These are phyloP conservation scores for Andrena minutula DNA, from an alignment of 2,888 invertebrate genomes.

Conservation along the genomic window DNA sequence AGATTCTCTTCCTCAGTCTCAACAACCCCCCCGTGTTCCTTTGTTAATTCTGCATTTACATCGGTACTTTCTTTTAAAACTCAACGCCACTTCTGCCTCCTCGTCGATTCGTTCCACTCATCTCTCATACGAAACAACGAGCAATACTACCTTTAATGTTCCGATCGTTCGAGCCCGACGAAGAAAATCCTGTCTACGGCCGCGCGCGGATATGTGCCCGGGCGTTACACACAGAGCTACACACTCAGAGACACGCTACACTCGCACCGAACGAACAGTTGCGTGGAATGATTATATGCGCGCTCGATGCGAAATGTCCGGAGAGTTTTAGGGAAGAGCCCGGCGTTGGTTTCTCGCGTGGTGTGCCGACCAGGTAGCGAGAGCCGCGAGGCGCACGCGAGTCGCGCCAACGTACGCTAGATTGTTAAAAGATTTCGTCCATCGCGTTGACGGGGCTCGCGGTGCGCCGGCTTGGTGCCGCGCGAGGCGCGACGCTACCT, in stretches of 20 bases:
- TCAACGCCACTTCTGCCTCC: not conserved
- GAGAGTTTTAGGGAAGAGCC: slow-evolving; percentile 14
- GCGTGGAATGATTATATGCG: slow-evolving; percentile 32
- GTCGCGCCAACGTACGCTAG: slow-evolving; percentile 57
- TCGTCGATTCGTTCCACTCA: slow-evolving; percentile 12
- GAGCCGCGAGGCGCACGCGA: slow-evolving; percentile 37
- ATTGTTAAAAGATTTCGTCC: slow-evolving; percentile 73
- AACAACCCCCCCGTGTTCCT: not conserved
- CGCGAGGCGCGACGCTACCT: slow-evolving; percentile 19
- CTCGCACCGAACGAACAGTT: slow-evolving; percentile 21
- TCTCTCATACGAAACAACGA: slow-evolving; percentile 74
- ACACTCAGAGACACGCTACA: slow-evolving; percentile 17
- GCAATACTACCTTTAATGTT: slow-evolving; percentile 78
- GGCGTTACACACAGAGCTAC: not conserved
- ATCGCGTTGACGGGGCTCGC: slow-evolving; percentile 58
- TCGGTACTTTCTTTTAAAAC: not conserved
- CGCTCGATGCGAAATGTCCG: slow-evolving; percentile 22
- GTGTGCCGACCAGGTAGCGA: slow-evolving; percentile 38
- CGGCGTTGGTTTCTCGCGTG: slow-evolving; percentile 57
- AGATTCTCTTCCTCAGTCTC: slow-evolving; percentile 1
- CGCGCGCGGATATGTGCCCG: slow-evolving; percentile 46
- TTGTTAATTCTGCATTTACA: not conserved
- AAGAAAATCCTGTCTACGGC: slow-evolving; percentile 51
- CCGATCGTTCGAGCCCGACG: slow-evolving; percentile 9
- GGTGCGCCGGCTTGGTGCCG: slow-evolving; percentile 15